phyloP scores from a whole-genome alignment of 2,797 vertebrate species.

The Ceyx erithaca region DNA sequence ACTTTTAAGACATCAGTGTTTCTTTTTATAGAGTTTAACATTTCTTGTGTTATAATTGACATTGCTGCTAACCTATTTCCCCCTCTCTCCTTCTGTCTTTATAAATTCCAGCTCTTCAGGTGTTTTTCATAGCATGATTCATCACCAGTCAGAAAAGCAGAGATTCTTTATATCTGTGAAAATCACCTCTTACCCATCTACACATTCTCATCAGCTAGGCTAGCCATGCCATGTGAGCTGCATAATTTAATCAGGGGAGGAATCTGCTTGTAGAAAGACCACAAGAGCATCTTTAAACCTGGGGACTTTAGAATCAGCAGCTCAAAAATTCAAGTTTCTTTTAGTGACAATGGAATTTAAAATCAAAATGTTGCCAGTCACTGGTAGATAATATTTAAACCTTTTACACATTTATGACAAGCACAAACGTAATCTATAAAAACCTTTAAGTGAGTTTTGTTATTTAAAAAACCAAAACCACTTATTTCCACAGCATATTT shows the following conservation, averaged over 20 bases:
- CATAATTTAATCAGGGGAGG: not conserved
- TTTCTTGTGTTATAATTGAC: slow-evolving; percentile 22
- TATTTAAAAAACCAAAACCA: not conserved
- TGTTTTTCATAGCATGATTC: not conserved
- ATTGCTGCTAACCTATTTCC: not conserved
- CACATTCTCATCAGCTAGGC: not conserved
- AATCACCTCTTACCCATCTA: not conserved
- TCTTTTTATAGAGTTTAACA: not conserved
- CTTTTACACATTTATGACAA: not conserved
- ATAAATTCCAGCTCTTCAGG: not conserved
- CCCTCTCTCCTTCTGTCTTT: not conserved
- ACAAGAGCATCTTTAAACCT: not conserved
- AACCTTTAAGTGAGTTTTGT: not conserved
- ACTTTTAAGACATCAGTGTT: not conserved
- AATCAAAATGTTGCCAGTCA: not conserved
- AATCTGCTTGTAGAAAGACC: not conserved
- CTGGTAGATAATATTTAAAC: not conserved
- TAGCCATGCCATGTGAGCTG: not conserved
- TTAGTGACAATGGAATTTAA: not conserved
- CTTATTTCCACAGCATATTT: not conserved
- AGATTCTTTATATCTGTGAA: not conserved
- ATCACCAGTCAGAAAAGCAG: not conserved
- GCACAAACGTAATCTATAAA: not conserved
- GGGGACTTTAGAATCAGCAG: not conserved
- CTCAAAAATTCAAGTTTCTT: not conserved